These are phyloP conservation scores for Panzeria rudis DNA, from an alignment of 2,888 invertebrate genomes.

Conservation along the genomic window DNA sequence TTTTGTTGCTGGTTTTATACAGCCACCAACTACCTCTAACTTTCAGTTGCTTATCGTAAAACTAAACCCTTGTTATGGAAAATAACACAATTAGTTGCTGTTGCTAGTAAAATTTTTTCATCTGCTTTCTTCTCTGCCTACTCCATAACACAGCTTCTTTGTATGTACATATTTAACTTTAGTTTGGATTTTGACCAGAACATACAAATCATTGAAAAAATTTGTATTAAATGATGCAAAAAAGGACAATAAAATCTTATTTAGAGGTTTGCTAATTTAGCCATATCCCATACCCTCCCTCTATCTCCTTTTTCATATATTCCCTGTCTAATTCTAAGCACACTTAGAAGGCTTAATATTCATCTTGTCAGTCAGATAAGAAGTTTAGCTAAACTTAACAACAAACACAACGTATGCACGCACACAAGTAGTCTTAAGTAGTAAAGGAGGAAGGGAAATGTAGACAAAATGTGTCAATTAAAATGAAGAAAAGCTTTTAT, in stretches of 20 bases:
- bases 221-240: slow-evolving; percentile 70
- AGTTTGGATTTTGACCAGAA: slow-evolving; percentile 44
- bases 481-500: slow-evolving; percentile 45
- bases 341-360: slow-evolving; percentile 61
- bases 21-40: slow-evolving; percentile 24
- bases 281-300: slow-evolving; percentile 29
- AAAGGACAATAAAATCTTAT: slow-evolving; percentile 67
- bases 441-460: not conserved
- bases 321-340: slow-evolving; percentile 35
- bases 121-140: too few relatives aligned
- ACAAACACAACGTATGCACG: not conserved
- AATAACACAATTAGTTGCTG: slow-evolving; percentile 68
- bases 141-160: slow-evolving; percentile 10
- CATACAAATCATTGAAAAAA: slow-evolving; percentile 40
- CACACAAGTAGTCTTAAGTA: not conserved
- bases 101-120: slow-evolving; percentile 33
- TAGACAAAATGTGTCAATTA: slow-evolving; percentile 67
- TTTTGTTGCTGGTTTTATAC: slow-evolving; percentile 6
- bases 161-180: slow-evolving; percentile 18
- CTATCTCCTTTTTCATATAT: not conserved
- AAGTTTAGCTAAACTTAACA: slow-evolving; percentile 49
- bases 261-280: slow-evolving; percentile 70
- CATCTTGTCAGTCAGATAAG: slow-evolving; percentile 64
- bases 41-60: slow-evolving; percentile 25
- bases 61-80: slow-evolving; percentile 43